These are phyloP conservation scores for Styela clava DNA, from an alignment of 23 tunicate species.

Conservation along the genomic window DNA sequence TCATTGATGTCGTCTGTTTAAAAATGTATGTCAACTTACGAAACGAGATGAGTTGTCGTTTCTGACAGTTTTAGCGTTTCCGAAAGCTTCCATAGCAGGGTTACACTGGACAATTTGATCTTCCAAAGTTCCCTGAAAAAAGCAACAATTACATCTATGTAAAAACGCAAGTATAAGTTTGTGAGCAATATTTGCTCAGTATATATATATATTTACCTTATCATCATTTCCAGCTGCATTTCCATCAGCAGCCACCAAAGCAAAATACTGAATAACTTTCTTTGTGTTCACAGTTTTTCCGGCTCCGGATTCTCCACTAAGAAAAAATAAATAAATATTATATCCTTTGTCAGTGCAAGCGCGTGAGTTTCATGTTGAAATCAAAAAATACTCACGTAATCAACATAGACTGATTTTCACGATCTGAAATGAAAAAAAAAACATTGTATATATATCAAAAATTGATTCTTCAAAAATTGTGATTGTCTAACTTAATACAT, in stretches of 20 bases:
- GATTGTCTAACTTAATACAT: too few relatives aligned
- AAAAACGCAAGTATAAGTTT: too few relatives aligned
- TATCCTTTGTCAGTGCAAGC: too few relatives aligned
- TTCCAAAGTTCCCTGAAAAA: conserved; percentile 74
- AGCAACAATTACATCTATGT: too few relatives aligned
- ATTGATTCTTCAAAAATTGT: too few relatives aligned
- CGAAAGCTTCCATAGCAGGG: conserved; percentile 98
- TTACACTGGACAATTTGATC: conserved; percentile 94
- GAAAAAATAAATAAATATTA: background rate
- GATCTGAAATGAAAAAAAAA: conserved; percentile 36
- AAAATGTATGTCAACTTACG: too few relatives aligned
- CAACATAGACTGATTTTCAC: conserved; percentile 80
- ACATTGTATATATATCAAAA: background rate
- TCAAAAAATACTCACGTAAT: conserved; percentile 56
- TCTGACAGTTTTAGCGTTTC: conserved; percentile 91
- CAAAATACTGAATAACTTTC: conserved; percentile 96
- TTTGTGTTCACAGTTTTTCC: conserved; percentile 99
- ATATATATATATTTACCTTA: conserved; percentile 22
- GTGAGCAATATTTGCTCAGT: too few relatives aligned
- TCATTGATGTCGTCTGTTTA: too few relatives aligned
- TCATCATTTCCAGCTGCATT: conserved; percentile 38
- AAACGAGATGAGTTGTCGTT: conserved; percentile 95
- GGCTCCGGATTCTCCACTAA: conserved; percentile 99
- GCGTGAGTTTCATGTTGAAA: background rate
- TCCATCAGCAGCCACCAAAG: conserved; percentile 91